Evolutionary conservation across 2,888 invertebrate species (phyloP), one percentile per base, ranked within the genome.

Genomic region (Andrena fulva): DNA sequence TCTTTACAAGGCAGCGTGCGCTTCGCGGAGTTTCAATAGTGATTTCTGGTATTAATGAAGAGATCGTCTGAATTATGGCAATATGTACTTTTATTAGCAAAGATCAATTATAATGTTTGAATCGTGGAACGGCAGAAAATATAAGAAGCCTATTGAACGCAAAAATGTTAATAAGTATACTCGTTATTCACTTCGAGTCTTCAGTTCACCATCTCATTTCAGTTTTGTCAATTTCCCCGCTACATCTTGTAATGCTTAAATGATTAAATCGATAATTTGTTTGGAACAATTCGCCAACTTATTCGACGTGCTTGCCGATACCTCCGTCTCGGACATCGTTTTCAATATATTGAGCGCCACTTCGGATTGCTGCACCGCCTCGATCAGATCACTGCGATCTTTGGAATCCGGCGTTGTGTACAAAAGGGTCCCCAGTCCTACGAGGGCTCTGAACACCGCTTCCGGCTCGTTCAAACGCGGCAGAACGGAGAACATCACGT

Each of bases 381-480:
- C 80, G 67, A 93, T 89, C 33, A 93, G 78, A 82, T 87, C 83
- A n/a, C 83, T 85, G 29, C 89, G 89, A 69, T 92, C 89, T 20
- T 89, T 80, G 0, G 85, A 81, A 92, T 94, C 94, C 4, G 94
- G 94, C 50, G 94, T 94, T 85, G 94, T 95, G 20, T 94, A 94
- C 85, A 96, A 91, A 20, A 98, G 92, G 0, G 97, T 98, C 64
- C 98, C 98, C 42, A 98, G 94, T 0, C 96, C 96, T 24, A 98
- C 97, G 24, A 98, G 95, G 31, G 95, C 94, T 91, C 98, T 96
- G 94, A 96, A 97, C 77, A 96, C 95, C 0, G 97, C 97, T 92
- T 98, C 98, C 2, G 95, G 94, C 89, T 97, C 97, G 0, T 95
- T 95, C 63, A 96, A 92, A 84, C 93, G 95, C 0, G 94, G 94